phyloP scores from a whole-genome alignment of 1,140 invertebrate species.

The Aphelenchoides avenae region DNA sequence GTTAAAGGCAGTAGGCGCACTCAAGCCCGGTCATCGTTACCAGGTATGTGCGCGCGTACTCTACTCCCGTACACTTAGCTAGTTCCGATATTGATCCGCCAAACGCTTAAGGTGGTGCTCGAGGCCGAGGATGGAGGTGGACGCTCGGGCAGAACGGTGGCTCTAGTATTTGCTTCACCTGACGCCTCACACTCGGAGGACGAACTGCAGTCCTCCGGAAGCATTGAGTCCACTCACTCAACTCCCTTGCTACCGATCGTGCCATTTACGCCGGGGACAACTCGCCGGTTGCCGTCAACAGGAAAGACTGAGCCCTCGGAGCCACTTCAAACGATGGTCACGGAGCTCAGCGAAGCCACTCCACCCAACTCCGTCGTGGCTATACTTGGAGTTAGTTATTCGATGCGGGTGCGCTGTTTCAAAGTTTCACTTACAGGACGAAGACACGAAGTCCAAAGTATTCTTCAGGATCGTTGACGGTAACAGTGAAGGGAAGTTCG shows the following conservation, averaged over 20 bases:
- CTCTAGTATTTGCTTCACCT: conserved; percentile 44
- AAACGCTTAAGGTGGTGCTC: conserved; percentile 40
- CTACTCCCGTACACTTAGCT: background rate
- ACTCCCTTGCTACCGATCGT: background rate
- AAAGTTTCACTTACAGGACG: conserved; percentile 33
- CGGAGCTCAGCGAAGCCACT: conserved; percentile 51
- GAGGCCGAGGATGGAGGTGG: conserved; percentile 53
- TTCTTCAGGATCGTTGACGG: conserved; percentile 50
- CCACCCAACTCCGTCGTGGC: conserved; percentile 50
- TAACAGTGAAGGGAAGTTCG: conserved; percentile 52
- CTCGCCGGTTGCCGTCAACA: conserved; percentile 14
- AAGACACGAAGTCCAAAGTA: conserved; percentile 28
- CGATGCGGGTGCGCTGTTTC: conserved; percentile 2
- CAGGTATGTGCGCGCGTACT: conserved; percentile 32
- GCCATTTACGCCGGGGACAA: conserved; percentile 6
- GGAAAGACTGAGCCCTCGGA: too few relatives aligned
- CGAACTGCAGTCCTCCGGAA: too few relatives aligned
- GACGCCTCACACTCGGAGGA: background rate
- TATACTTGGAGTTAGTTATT: conserved; percentile 38
- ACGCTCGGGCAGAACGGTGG: conserved; percentile 33
- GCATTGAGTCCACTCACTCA: too few relatives aligned
- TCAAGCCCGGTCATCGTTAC: conserved; percentile 48
- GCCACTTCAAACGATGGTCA: conserved; percentile 46
- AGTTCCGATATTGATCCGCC: background rate
- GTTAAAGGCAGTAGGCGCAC: conserved; percentile 40